phyloP scores from a whole-genome alignment of 2,797 vertebrate species.

The Sebastes vulpes region DNA sequence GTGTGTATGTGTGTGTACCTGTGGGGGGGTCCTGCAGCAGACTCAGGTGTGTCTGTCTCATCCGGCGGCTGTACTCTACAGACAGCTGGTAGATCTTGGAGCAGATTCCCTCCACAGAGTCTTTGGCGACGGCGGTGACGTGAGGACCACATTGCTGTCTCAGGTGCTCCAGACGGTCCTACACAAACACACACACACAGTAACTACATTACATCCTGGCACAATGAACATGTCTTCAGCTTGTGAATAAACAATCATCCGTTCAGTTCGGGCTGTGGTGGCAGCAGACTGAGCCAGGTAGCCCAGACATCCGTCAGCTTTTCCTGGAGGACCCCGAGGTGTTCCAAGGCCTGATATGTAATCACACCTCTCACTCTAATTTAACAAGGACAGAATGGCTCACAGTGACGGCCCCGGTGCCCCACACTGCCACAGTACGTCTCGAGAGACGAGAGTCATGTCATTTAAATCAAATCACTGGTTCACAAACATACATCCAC shows the following conservation, averaged over 20 bases:
- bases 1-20: slow-evolving; percentile 74
- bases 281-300: background rate
- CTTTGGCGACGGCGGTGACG: slow-evolving; percentile 93
- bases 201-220: background rate
- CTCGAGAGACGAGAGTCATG: too few species aligned
- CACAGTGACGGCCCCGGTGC: too few species aligned
- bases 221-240: background rate
- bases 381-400: too few species aligned
- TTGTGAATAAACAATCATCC: background rate
- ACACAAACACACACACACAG: background rate
- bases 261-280: background rate
- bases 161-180: slow-evolving; percentile 98
- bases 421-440: too few species aligned
- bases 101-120: slow-evolving; percentile 98
- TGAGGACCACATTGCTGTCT: slow-evolving; percentile 96
- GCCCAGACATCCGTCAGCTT: background rate
- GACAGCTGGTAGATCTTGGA: slow-evolving; percentile 98
- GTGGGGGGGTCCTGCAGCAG: slow-evolving; percentile 93
- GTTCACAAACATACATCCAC: too few species aligned
- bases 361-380: too few species aligned
- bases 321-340: too few species aligned
- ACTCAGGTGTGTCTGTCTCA: slow-evolving; percentile 91
- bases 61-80: slow-evolving; percentile 93
- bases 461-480: too few species aligned
- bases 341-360: too few species aligned